These are phyloP conservation scores for Sphaerophoria rueppellii DNA, from an alignment of 2,888 invertebrate genomes.

Conservation along the genomic window DNA sequence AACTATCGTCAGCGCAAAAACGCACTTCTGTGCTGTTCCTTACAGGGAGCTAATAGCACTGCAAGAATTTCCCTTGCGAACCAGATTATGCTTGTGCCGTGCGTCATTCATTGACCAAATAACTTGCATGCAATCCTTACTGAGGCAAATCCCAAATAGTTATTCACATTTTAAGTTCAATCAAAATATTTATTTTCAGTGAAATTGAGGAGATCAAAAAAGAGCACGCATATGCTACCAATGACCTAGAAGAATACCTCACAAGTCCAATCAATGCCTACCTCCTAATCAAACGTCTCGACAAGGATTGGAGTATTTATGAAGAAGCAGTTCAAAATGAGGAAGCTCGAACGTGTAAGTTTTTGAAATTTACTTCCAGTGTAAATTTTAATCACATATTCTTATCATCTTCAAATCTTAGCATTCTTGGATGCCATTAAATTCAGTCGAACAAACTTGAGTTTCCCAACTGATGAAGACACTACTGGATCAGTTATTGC, in stretches of 20 bases:
- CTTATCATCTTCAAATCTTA: slow-evolving; percentile 78
- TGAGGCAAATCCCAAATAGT: too few species aligned
- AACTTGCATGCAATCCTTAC: too few species aligned
- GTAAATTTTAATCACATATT: not conserved
- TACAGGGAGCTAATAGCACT: too few species aligned
- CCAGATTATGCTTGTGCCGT: too few species aligned
- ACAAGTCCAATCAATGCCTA: slow-evolving; percentile 98
- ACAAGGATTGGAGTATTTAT: slow-evolving; percentile 93
- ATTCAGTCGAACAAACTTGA: slow-evolving; percentile 86
- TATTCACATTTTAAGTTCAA: not conserved
- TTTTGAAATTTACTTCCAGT: not conserved
- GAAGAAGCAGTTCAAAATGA: slow-evolving; percentile 88
- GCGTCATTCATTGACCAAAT: too few species aligned
- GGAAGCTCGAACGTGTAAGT: slow-evolving; percentile 83
- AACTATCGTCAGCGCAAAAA: too few species aligned
- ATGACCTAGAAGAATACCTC: slow-evolving; percentile 90
- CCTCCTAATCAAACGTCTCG: slow-evolving; percentile 95
- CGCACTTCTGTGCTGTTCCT: too few species aligned
- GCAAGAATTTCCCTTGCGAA: too few species aligned
- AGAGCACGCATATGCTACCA: slow-evolving; percentile 89
- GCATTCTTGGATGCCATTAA: slow-evolving; percentile 90
- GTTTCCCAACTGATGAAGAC: slow-evolving; percentile 96
- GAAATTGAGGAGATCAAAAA: slow-evolving; percentile 86
- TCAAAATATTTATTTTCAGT: slow-evolving; percentile 73
- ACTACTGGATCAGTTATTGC: slow-evolving; percentile 96